Base-by-base conservation (phyloP, 2,888 invertebrate genomes). In the Pristionchus fissidentatus region DNA sequence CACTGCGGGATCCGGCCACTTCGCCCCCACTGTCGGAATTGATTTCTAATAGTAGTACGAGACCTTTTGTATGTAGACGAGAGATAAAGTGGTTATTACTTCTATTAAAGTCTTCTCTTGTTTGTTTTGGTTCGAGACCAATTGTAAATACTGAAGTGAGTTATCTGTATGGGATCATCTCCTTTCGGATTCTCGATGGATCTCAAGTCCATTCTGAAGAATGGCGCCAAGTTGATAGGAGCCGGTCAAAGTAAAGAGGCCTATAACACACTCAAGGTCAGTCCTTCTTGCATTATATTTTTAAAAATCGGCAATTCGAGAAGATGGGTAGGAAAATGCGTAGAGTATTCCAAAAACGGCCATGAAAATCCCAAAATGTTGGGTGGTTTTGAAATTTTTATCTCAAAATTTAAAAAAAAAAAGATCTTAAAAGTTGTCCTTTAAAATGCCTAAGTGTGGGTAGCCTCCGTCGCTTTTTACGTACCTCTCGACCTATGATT, bases 1-100 rank as follows among this genome's bases (percentile, higher is more conserved):
- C 75, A 88, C 88, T 52, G 88, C 88, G 80, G 92, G 92, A 77
- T 88, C 87, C 75, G 91, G 90, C 79, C 87, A 86, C 82, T 89
- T 88, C 83, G 87, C 89, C 15, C 90, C 90, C 38, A 88, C 87
- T 77, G 87, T 89, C 83, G 90, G 90, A 84, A 87, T 90, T 87
- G 90, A 90, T 79, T 89, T 89, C 85, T 90, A 90, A 82, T 26
- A 3, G n/a, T 80, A 41, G 49, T 52, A 52, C 10, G 32, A 49
- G 5, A 32, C 19, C 10, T 80, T 78, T 35, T 55, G 52, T 78
- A 55, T 32, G 38, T 55, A 55, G 78, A 35, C 15, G 35, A 26
- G n/a, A 77, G 78, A 60, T 80, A 80, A 80, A 60, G 35, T 3
- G 41, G 26, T 80, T 60, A 32, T 32, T 41, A 8, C 60, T 41